phyloP scores from a whole-genome alignment of 2,797 vertebrate genomes.

The Acomys russatus region DNA sequence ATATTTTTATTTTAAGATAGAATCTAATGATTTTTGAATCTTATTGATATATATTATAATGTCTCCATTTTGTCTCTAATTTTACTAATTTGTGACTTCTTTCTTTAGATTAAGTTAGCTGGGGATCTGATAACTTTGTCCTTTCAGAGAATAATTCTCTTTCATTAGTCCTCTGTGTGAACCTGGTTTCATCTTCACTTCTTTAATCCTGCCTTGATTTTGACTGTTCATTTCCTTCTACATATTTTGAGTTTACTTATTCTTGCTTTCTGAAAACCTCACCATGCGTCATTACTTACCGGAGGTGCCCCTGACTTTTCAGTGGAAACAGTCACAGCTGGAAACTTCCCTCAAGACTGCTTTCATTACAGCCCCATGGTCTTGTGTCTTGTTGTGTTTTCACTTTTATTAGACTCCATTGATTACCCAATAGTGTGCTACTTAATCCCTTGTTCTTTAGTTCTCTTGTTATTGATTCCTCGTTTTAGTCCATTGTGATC shows the following conservation, averaged over 20 bases:
- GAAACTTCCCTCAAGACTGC: background rate
- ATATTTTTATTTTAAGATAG: background rate
- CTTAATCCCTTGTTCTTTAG: background rate
- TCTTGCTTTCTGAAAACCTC: background rate
- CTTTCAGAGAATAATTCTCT: background rate
- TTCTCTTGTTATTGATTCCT: background rate
- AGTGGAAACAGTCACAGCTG: background rate
- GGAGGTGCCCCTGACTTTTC: background rate
- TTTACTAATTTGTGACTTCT: background rate
- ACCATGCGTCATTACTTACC: background rate
- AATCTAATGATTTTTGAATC: background rate
- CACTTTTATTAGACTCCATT: background rate
- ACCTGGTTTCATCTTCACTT: background rate
- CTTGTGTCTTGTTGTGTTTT: background rate
- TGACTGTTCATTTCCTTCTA: background rate
- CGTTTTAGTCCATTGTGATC: background rate
- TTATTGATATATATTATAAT: background rate
- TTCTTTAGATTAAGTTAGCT: background rate
- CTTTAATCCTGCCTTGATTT: background rate
- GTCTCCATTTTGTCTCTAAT: background rate
- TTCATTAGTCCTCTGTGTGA: background rate
- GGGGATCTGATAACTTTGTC: background rate
- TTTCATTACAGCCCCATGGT: background rate
- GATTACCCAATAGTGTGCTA: background rate
- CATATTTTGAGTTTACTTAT: background rate